These are phyloP conservation scores for Tinea pellionella DNA, from an alignment of 2,888 invertebrate species.

Conservation along the genomic window DNA sequence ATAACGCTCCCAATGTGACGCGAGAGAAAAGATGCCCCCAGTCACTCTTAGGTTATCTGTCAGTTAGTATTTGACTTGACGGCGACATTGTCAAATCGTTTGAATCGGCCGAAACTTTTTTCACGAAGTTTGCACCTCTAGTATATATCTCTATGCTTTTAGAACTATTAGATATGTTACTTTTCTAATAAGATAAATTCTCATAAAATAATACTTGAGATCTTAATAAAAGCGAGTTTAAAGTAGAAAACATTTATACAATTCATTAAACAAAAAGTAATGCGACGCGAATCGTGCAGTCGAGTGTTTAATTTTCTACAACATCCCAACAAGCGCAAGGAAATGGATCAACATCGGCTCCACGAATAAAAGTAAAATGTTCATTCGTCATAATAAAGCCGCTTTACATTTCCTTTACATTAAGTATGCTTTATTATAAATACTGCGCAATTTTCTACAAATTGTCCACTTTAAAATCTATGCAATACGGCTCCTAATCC, in stretches of 20 bases:
- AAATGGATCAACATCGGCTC: conserved; percentile 8
- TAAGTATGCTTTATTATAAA: not conserved
- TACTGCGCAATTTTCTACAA: not conserved
- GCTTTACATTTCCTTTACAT: conserved; percentile 5
- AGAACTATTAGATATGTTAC: too few relatives aligned
- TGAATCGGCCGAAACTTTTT: too few relatives aligned
- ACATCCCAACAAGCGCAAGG: not conserved
- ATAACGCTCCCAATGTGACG: too few relatives aligned
- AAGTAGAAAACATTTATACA: not conserved
- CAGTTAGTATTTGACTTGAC: too few relatives aligned
- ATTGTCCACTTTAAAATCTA: not conserved
- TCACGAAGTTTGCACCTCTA: too few relatives aligned
- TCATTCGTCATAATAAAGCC: conserved; percentile 12
- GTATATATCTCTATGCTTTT: too few relatives aligned
- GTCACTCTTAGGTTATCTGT: too few relatives aligned
- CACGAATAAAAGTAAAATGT: conserved; percentile 4
- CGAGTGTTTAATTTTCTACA: not conserved
- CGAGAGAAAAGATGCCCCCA: too few relatives aligned
- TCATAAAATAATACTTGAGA: not conserved
- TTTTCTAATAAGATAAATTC: too few relatives aligned
- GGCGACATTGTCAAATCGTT: too few relatives aligned
- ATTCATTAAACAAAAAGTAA: not conserved
- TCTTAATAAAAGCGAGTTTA: not conserved
- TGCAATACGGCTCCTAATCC: not conserved
- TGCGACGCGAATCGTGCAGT: not conserved